Evolutionary conservation across 2,113 vertebrate genomes (phyloP).

Genomic region (Phocoena phocoena): DNA sequence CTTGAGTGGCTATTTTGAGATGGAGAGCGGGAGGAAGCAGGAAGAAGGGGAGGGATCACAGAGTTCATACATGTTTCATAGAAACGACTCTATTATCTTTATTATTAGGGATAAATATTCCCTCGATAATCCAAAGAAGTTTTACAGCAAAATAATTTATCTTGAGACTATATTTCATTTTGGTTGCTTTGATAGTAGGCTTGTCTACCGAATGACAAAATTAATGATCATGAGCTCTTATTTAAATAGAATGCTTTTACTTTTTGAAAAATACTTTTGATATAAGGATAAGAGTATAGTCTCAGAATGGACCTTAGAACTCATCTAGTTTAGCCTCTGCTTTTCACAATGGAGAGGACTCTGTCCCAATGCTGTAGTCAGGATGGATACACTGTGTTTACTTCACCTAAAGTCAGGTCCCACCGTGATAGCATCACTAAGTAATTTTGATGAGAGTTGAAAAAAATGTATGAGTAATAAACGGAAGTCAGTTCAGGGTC

Average conservation of each 20-base stretch:
- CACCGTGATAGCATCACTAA: no score
- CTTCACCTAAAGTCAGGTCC: not conserved
- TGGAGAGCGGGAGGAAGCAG: not conserved
- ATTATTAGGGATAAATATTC: not conserved
- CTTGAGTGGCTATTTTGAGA: not conserved
- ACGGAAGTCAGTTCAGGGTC: not conserved
- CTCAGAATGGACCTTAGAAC: not conserved
- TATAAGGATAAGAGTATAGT: not conserved
- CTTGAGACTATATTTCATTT: not conserved
- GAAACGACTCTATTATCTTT: not conserved
- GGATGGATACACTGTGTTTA: not conserved
- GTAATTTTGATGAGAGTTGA: not conserved
- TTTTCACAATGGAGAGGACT: not conserved
- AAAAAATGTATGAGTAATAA: not conserved
- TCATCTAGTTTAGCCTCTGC: not conserved
- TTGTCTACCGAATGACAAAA: slow-evolving; percentile 5
- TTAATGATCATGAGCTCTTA: not conserved
- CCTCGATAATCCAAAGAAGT: not conserved
- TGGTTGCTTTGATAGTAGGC: not conserved
- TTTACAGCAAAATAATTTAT: not conserved
- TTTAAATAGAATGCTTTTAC: not conserved
- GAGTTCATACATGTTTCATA: not conserved
- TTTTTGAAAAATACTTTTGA: not conserved
- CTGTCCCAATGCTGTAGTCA: not conserved
- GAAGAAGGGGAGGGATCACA: not conserved